Base-by-base conservation (phyloP, 2,888 invertebrate species). In the Mythimna vitellina region DNA sequence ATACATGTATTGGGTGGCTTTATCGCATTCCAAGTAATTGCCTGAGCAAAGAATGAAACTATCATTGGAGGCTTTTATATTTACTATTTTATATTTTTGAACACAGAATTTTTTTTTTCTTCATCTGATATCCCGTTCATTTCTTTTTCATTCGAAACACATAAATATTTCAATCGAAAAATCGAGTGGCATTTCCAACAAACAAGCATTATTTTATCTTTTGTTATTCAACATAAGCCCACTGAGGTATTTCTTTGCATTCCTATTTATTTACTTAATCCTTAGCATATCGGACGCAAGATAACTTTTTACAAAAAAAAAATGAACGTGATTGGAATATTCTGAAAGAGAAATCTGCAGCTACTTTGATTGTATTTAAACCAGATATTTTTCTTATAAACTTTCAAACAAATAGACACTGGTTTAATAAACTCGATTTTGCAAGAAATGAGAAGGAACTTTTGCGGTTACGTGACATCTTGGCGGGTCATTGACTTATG, bases 261-360 rank as follows among this genome's bases (percentile, higher is more conserved):
- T 53, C 17, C 14, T 54, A 29, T 75, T 46, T 57, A 29, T 53
- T 63, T 58, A 29, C 46, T 46, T 69, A 63, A 63, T 68, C 62
- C 20, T 29, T 38, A 46, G 14, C 32, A 22, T 51, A 12, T 70
- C 77, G 29, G 22, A 22, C 9, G 14, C 49, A 17, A 17, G 51
- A 38, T 29, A 62, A 42, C 42, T 64, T 65, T 8, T 12, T 25
- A 63, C 46, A 69, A 61, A 80, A 22, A 63, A 69, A 63, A 69
- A 58, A 14, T 12, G 5, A 53, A 62, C 76, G 76, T 80, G 80
- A 32, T 42, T 12, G 20, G 61, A 75, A 80, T 80, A 65, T 22
- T 53, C 35, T 62, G 7, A 29, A 42, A 38, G 0, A 14, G 17
- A 51, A 66, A 76, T 66, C n/a, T 22, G 20, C 53, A 7, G n/a